phyloP scores from a whole-genome alignment of 2,797 vertebrate genomes.

The Crocodylus rhombifer region DNA sequence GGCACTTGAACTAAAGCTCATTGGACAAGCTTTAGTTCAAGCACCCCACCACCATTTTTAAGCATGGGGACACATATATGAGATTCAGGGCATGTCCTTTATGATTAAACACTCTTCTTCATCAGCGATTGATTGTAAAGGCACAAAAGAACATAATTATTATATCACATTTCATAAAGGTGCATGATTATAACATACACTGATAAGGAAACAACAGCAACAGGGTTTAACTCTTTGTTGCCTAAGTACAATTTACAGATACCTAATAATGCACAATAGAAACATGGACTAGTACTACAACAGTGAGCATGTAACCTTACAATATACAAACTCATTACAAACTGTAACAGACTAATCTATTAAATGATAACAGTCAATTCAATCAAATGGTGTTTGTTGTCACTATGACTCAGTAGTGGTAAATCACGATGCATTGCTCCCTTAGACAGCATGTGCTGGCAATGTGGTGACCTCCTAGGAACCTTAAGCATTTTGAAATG shows the following conservation, averaged over 20 bases:
- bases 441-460: background rate
- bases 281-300: background rate
- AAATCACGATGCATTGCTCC: background rate
- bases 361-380: background rate
- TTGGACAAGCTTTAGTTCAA: no score
- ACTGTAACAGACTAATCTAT: background rate
- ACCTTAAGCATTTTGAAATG: rapidly evolving
- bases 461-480: background rate
- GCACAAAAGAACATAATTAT: background rate
- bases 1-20: no score
- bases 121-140: slow-evolving; percentile 20
- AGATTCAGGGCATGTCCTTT: background rate
- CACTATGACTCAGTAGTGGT: background rate
- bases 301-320: background rate
- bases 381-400: background rate
- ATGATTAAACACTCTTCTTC: background rate
- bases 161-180: background rate
- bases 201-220: background rate
- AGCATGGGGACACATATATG: no score
- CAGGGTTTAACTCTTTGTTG: background rate
- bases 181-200: background rate
- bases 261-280: background rate
- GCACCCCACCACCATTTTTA: no score
- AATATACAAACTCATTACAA: background rate
- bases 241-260: background rate